Percentiles rank a stretch among this genome's conserved stretches.
phyloP scores from a whole-genome alignment of 2,888 invertebrate species.

The Margaritifera margaritifera region DNA sequence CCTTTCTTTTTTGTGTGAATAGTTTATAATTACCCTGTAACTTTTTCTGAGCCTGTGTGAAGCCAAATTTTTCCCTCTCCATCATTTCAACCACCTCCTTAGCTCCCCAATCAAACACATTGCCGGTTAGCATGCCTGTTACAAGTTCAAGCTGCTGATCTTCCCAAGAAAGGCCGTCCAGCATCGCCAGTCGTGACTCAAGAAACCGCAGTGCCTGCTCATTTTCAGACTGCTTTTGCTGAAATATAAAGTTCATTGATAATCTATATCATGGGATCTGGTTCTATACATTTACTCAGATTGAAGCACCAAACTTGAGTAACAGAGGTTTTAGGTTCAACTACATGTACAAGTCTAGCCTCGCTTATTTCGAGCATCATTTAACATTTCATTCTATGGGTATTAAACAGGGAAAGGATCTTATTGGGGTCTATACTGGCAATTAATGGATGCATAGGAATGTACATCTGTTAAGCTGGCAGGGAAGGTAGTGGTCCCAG shows the following conservation, averaged over 20 bases:
- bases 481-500: no score
- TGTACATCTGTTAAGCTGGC: no score
- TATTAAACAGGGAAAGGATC: no score
- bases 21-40: slow-evolving; percentile 79
- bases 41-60: slow-evolving; percentile 86
- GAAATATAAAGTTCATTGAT: slow-evolving; percentile 52
- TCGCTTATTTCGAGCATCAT: no score
- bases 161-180: slow-evolving; percentile 80
- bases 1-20: no score
- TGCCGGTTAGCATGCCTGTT: slow-evolving; percentile 81
- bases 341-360: no score
- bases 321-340: no score
- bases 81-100: slow-evolving; percentile 89
- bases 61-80: slow-evolving; percentile 83
- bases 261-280: background rate
- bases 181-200: slow-evolving; percentile 78
- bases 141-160: slow-evolving; percentile 74
- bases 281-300: no score
- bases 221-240: slow-evolving; percentile 92
- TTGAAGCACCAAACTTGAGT: no score
- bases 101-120: slow-evolving; percentile 99
- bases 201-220: slow-evolving; percentile 84
- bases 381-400: no score
- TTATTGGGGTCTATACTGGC: no score
- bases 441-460: no score